A percentile compares a stretch with the other conserved stretches of the same genome.
These are phyloP conservation scores for Probosciger aterrimus DNA, from an alignment of 2,113 vertebrate species.

Conservation along the genomic window DNA sequence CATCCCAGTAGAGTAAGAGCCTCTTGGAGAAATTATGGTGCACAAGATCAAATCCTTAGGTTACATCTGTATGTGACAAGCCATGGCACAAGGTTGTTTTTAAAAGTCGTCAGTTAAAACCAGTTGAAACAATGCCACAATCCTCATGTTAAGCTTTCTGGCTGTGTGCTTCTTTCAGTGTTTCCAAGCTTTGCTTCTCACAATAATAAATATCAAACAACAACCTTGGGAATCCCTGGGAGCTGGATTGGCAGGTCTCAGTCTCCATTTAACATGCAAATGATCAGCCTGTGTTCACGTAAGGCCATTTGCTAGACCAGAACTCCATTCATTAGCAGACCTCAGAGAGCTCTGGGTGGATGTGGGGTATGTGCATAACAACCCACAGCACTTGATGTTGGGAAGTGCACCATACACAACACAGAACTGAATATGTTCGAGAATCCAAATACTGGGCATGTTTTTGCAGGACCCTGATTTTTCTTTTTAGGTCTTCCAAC, in stretches of 20 bases:
- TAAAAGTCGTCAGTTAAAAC: background rate
- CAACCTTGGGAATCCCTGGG: background rate
- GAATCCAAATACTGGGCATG: background rate
- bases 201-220: background rate
- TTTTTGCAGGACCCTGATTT: background rate
- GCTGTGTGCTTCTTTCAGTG: background rate
- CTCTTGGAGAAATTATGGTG: background rate
- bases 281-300: background rate
- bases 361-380: background rate
- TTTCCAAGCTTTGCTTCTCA: conserved; percentile 16
- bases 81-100: background rate
- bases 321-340: background rate
- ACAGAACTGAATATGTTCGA: background rate
- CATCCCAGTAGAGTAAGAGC: background rate
- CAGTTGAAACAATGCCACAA: background rate
- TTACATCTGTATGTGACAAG: background rate
- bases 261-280: background rate
- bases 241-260: conserved; percentile 9
- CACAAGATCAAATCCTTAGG: background rate
- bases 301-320: background rate
- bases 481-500: background rate
- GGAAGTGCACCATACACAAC: background rate
- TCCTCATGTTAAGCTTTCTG: background rate
- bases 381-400: background rate
- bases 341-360: background rate